Evolutionary conservation across 1,140 invertebrate genomes (phyloP).

Genomic region (Dermatophagoides farinae): DNA sequence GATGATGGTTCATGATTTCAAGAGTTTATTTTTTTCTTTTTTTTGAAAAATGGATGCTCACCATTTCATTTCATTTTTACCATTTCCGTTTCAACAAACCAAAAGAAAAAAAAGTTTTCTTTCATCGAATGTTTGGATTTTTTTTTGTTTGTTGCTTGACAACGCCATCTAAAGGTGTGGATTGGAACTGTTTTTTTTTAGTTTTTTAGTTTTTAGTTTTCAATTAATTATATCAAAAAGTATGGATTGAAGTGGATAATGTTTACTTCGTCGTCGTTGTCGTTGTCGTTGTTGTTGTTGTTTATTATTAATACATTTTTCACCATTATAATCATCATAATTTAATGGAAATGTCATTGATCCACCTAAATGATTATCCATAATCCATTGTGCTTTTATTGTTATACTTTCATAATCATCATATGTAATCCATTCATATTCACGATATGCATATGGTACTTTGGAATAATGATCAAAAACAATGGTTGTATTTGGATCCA

Average conservation of each 20-base stretch:
- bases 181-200: neutral
- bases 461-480: constrained; percentile 55
- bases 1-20: too few species aligned
- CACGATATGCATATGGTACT: constrained; percentile 64
- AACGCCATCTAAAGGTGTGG: too few species aligned
- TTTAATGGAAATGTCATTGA: constrained; percentile 30
- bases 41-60: too few species aligned
- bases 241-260: constrained; percentile 1
- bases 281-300: too few species aligned
- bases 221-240: constrained; percentile 7
- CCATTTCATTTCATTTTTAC: too few species aligned
- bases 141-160: too few species aligned
- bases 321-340: constrained; percentile 24
- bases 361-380: constrained; percentile 25
- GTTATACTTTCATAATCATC: constrained; percentile 55
- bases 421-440: constrained; percentile 74
- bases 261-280: too few species aligned
- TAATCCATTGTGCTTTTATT: constrained; percentile 37
- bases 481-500: neutral
- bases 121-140: too few species aligned
- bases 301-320: neutral
- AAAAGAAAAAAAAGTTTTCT: too few species aligned
- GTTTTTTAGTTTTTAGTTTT: neutral
- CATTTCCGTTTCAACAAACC: too few species aligned
- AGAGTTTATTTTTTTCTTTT: too few species aligned